Percentiles rank a stretch among this genome's conserved stretches.
phyloP scores from a whole-genome alignment of 1,140 invertebrate genomes.

The Pectinophora gossypiella region DNA sequence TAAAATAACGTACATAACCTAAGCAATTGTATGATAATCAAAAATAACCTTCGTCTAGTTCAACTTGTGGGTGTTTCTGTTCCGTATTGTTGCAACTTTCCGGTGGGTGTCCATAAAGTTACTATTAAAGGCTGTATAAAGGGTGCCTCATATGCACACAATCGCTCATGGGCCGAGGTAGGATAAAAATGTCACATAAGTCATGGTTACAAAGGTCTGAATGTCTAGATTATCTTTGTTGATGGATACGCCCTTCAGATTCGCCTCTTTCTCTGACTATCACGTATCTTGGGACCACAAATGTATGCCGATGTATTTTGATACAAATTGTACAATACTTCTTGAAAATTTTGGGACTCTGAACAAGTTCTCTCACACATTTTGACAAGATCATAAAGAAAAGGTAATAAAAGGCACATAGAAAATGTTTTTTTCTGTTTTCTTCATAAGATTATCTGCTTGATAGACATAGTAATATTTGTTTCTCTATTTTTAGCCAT shows the following conservation, averaged over 20 bases:
- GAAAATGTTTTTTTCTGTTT: no score
- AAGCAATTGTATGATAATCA: slow-evolving; percentile 18
- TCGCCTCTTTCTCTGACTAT: not conserved
- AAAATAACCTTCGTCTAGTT: slow-evolving; percentile 20
- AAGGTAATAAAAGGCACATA: no score
- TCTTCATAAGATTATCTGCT: no score
- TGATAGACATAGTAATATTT: no score
- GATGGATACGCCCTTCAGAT: not conserved
- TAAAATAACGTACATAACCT: no score
- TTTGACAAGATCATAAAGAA: no score
- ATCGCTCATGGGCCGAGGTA: slow-evolving; percentile 23
- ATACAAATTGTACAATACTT: no score
- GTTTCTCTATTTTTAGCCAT: no score
- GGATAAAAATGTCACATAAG: slow-evolving; percentile 24
- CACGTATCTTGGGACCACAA: no score
- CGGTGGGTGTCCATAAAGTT: slow-evolving; percentile 45
- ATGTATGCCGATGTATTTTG: no score
- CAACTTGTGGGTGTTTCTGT: slow-evolving; percentile 31
- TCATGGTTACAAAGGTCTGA: slow-evolving; percentile 16
- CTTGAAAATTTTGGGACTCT: no score
- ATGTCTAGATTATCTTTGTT: slow-evolving; percentile 5
- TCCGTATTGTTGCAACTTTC: slow-evolving; percentile 34
- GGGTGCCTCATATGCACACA: slow-evolving; percentile 54
- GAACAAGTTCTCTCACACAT: no score
- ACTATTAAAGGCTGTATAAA: slow-evolving; percentile 19